Base-by-base conservation (phyloP, 2,113 vertebrate genomes). In the Protobothrops flavoviridis region DNA sequence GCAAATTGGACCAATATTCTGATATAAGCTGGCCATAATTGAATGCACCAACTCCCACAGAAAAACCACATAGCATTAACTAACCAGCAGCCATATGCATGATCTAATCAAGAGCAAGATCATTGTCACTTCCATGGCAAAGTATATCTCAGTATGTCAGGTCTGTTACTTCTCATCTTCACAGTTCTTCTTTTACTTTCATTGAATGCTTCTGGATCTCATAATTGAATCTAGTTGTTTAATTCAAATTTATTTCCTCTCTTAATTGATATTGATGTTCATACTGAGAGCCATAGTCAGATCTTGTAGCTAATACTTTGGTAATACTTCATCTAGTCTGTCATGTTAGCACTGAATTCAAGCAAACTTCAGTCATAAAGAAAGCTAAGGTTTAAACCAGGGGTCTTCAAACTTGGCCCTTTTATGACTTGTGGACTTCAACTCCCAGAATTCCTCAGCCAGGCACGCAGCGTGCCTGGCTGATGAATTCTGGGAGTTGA, bases 281-380 rank as follows among this genome's bases (percentile, higher is more conserved):
- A 89, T 15, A n/a, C 39, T 43, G 69, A 59, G 43, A 81, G 59
- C 57, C 21, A 39, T 15, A 61, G 69, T 52, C 43, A 61, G 43
- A 53, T 61, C 55, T 53, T 12, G 43, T 29, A 21, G 45, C 74
- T 53, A 64, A 43, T 43, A 81, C 29, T 85, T 55, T 1, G 2
- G 13, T 86, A 64, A 90, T 90, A 48, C 45, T 55, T 87, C 61
- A 55, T 81, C 56, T 90, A 61, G 23, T 13, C n/a, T 53, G 74
- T 52, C 9, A 59, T n/a, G 48, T 61, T 57, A 93, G 69, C 39
- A 56, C 26, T 59, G 92, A 90, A 93, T 87, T 89, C 29, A 90
- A 87, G 59, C 61, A 50, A 90, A 90, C 89, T 64, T 64, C 89
- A 86, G 12, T 57, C 55, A 89, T 81, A 74, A 56, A 55, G 61